Evolutionary conservation across 1,140 invertebrate species (phyloP), one percentile per base, ranked within the genome.

Genomic region (Trichonephila inaurata): DNA sequence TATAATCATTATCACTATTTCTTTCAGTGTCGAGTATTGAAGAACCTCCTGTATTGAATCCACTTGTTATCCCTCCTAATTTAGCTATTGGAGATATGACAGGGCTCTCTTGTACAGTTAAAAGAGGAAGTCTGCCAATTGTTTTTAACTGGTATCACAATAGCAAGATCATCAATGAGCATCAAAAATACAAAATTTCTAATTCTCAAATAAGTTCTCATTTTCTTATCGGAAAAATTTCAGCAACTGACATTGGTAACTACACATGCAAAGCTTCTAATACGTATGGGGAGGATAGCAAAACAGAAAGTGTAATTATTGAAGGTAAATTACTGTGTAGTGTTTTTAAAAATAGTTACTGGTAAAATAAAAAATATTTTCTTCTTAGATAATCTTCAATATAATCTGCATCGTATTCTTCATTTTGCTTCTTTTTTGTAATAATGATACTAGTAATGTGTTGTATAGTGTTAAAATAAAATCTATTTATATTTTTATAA

Each of bases 251-350:
- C 90, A 89, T 94, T 33, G 95, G 95, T 12, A 94, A 94, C 60
- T 95, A 95, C 87, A 95, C 95, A 1, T 95, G 95, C 90, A 77
- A 93, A 62, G 95, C 95, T 19, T 89, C 82, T 14, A 95, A 95
- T 88, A 72, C 66, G 1, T 94, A 92, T n/a, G 95, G 95, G 21
- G 81, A 93, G 14, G 94, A 94, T 60, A 94, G 89, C 77, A 89
- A 95, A 87, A 94, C 94, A 6, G 94, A 94, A 21, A 86, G 87
- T 1, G 94, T 95, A 1, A 1, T 62, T 33, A 82, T 94, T 6
- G 91, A 95, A 94, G 94, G 95, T 95, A 86, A 69, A 40, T 40
- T 33, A 5, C 2, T 3, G 5, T 51, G 19, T n/a, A 8, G n/a
- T 66, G n/a, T 18, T n/a, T 21, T 21, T 66, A n/a, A 8, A n/a